These are phyloP conservation scores for Paramormyrops kingsleyae DNA, from an alignment of 2,113 vertebrate species.

Conservation along the genomic window DNA sequence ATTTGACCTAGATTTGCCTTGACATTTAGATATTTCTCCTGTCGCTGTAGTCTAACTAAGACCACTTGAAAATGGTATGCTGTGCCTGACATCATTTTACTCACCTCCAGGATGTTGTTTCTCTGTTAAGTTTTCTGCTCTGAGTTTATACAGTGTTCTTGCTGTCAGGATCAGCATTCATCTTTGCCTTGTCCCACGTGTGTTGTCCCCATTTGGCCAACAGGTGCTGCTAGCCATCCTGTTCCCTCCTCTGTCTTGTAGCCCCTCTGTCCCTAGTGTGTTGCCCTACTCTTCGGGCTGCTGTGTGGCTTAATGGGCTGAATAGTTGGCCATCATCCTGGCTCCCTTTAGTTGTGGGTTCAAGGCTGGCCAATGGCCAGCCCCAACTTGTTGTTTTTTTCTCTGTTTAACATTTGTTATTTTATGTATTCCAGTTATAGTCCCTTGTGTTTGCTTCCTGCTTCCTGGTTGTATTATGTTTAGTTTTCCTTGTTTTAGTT, in stretches of 20 bases:
- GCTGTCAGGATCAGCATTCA: neutral
- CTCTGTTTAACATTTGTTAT: neutral
- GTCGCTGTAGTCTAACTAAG: neutral
- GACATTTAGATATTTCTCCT: neutral
- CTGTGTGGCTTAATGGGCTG: neutral
- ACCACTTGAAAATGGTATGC: neutral
- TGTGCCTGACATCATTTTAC: neutral
- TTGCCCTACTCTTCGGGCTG: neutral
- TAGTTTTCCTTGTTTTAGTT: neutral
- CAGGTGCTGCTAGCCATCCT: neutral
- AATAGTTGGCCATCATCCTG: neutral
- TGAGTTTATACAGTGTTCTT: neutral
- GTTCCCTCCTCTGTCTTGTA: neutral
- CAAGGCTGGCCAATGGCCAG: neutral
- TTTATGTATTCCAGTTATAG: neutral
- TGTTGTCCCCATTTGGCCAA: neutral
- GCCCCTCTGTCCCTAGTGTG: neutral
- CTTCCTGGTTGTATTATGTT: neutral
- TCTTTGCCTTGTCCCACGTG: neutral
- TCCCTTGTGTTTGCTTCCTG: neutral
- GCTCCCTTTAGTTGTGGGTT: neutral
- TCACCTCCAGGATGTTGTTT: neutral
- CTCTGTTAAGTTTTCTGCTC: neutral
- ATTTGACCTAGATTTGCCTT: neutral
- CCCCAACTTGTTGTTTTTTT: neutral